Evolutionary conservation across 2,797 vertebrate genomes (phyloP).

Genomic region (Falco concolor): DNA sequence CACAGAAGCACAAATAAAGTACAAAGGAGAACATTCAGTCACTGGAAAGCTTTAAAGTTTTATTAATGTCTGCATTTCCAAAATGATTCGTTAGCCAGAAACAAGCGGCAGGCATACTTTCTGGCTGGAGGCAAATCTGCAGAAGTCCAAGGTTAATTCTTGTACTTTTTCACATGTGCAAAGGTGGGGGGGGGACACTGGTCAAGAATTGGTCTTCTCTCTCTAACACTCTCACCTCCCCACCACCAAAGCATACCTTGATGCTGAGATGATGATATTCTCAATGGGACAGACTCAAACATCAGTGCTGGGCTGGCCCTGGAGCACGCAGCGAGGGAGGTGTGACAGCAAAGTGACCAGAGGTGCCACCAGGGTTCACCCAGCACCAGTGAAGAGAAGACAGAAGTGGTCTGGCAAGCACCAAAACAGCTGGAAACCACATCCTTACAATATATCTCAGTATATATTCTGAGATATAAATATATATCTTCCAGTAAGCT

Average conservation of each 20-base stretch:
- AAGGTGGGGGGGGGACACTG: not conserved
- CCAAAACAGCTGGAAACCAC: not conserved
- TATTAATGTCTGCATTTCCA: not conserved
- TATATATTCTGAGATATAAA: too few relatives aligned
- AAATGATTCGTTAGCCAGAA: not conserved
- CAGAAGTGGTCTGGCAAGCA: not conserved
- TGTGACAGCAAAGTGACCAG: rapidly evolving
- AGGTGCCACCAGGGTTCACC: not conserved
- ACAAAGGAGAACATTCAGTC: not conserved
- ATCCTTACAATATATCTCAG: not conserved
- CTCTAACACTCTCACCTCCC: not conserved
- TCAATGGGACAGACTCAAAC: not conserved
- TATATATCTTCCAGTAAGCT: not conserved
- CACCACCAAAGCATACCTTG: not conserved
- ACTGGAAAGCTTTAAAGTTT: not conserved
- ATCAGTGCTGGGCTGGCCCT: not conserved
- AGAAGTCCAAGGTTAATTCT: not conserved
- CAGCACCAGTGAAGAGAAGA: rapidly evolving
- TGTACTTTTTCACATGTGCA: not conserved
- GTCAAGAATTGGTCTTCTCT: not conserved
- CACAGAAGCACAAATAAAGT: not conserved
- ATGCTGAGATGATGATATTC: not conserved
- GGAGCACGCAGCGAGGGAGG: rapidly evolving
- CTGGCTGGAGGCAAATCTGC: not conserved
- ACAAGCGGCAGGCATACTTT: not conserved